These are phyloP conservation scores for Priocnemis perturbator DNA, from an alignment of 2,888 invertebrate genomes.

Conservation along the genomic window DNA sequence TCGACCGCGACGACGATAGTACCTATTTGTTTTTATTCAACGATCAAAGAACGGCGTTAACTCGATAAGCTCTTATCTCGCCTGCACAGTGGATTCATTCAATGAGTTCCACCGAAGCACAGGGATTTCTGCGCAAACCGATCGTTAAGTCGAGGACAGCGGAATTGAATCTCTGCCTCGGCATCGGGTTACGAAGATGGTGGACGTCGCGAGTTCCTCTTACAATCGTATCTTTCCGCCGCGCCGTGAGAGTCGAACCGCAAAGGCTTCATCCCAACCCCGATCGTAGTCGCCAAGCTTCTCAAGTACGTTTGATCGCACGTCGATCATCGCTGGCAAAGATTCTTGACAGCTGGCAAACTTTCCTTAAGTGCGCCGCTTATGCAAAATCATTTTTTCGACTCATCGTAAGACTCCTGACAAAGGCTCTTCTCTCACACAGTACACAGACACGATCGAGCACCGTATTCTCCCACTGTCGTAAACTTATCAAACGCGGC, in stretches of 20 bases:
- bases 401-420: too few relatives aligned
- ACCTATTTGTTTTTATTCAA: conserved; percentile 31
- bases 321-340: too few relatives aligned
- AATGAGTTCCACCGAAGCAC: conserved; percentile 12
- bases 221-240: background rate
- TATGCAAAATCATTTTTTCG: too few relatives aligned
- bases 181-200: conserved; percentile 5
- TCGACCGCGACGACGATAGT: background rate
- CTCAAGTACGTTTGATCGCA: too few relatives aligned
- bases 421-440: too few relatives aligned
- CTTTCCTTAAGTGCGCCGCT: too few relatives aligned
- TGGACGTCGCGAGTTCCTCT: background rate
- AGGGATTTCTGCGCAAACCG: conserved; percentile 33
- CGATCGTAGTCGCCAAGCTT: conserved; percentile 30
- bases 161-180: conserved; percentile 28
- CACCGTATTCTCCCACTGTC: too few relatives aligned
- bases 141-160: conserved; percentile 26
- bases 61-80: conserved; percentile 52
- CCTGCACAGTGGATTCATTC: conserved; percentile 49
- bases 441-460: too few relatives aligned
- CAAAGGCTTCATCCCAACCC: background rate
- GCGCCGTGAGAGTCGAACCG: background rate
- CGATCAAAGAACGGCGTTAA: conserved; percentile 54
- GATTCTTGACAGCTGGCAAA: too few relatives aligned
- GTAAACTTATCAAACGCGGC: too few relatives aligned